Evolutionary conservation across 2,797 vertebrate genomes (phyloP), one percentile per base, ranked within the genome.

Genomic region (Anabas testudineus): DNA sequence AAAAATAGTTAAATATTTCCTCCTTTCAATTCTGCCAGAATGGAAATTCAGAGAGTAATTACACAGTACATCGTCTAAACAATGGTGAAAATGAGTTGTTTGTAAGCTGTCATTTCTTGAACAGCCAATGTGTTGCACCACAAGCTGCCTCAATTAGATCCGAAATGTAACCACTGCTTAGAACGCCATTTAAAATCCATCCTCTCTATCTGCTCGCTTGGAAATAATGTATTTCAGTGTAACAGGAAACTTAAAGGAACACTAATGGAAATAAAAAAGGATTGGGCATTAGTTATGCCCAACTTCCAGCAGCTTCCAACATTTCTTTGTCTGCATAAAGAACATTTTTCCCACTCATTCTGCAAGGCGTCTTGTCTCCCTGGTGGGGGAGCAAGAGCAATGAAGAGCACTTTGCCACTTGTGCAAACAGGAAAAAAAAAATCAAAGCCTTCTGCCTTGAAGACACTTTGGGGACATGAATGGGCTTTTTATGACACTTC

Each of bases 401-500:
- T 82, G 78, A 83, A 63, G 76, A 73, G 75, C 69, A 53, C 70
- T 83, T 74, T 39, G 13, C 73, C 71, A 77, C 63, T 75, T 84
- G 78, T 76, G 75, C 49, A 49, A 46, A 72, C 54, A 73, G 39
- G 22, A 24, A 47, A 70, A 76, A 78, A 74, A 78, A 83, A 62
- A 63, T 64, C 70, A 78, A 70, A 80, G 80, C 78, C 73, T 85
- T 79, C 72, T 74, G 74, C 81, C 71, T 85, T 83, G 79, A 90
- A 90, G 82, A 90, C 84, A 67, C 81, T 64, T 88, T 76, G 71
- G 89, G 86, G 89, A 92, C 84, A 71, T 46, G 62, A 87, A 90
- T 83, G 77, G 73, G 79, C 61, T 81, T 93, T 91, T 93, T 90
- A 93, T 90, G 84, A 87, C 84, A 82, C 82, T 91, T 88, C 69